Evolutionary conservation across 2,888 invertebrate species (phyloP).

Genomic region (Leptinotarsa juncta): DNA sequence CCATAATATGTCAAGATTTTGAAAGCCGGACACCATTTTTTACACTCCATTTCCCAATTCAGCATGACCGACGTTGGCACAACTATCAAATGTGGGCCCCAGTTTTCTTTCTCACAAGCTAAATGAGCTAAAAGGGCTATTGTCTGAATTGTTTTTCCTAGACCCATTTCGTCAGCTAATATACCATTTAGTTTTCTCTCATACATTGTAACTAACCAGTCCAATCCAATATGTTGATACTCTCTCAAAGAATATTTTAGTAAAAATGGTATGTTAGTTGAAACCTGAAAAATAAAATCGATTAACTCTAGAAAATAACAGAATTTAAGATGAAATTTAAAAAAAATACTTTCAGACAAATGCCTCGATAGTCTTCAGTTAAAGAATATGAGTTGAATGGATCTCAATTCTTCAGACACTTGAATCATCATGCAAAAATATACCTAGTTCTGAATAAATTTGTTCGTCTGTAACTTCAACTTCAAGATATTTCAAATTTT

Average conservation of each 20-base stretch:
- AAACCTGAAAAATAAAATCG: conserved; percentile 70
- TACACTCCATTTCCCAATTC: conserved; percentile 99
- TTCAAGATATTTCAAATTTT: too few relatives aligned
- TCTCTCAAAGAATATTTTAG: conserved; percentile 91
- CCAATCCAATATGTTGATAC: conserved; percentile 97
- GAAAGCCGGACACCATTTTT: conserved; percentile 99
- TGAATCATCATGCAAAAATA: conserved; percentile 42
- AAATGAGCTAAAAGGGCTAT: conserved; percentile 94
- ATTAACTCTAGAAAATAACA: background rate
- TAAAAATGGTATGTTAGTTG: conserved; percentile 92
- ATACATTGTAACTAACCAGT: conserved; percentile 97
- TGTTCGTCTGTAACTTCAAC: too few relatives aligned
- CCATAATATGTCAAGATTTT: conserved; percentile 99
- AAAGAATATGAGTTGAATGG: conserved; percentile 55
- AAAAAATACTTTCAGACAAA: conserved; percentile 53
- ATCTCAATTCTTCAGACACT: conserved; percentile 53
- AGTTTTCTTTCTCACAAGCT: conserved; percentile 90
- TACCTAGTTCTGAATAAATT: background rate
- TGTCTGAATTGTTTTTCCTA: conserved; percentile 97
- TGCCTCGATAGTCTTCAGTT: conserved; percentile 55
- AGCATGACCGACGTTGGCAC: conserved; percentile 99
- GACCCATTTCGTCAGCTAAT: conserved; percentile 96
- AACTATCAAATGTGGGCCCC: conserved; percentile 99
- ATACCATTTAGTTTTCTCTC: conserved; percentile 96
- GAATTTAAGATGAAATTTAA: background rate